Evolutionary conservation across 2,888 invertebrate species (phyloP), one percentile per base, ranked within the genome.

Genomic region (Hermaeophaga mercurialis): DNA sequence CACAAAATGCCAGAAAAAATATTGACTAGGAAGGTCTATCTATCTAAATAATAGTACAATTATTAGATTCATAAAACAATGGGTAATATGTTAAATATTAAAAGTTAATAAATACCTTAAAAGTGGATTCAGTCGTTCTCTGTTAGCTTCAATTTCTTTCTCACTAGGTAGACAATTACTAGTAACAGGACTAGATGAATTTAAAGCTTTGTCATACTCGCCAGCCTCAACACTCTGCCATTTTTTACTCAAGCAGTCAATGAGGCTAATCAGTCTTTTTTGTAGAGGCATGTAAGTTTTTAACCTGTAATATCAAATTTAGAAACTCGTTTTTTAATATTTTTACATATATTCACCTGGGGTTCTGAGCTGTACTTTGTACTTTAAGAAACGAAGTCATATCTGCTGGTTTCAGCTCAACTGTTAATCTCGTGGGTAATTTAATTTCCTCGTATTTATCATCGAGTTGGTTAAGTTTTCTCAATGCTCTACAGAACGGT

Each of bases 361-460:
- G 96, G 83, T 96, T 96, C 82, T 95, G 94, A 1, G 95, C 89
- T 50, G 91, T 80, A 5, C 84, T 83, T 75, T 95, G 95, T 22
- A 96, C 94, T 67, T 86, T 85, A 69, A 89, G 83, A 88, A 94
- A 95, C 18, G 93, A 86, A 61, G 81, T 80, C 79, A 89, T 89
- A 68, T 86, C 86, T 56, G 87, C 87, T 17, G 96, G 95, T 57
- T 84, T 83, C 61, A 94, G 80, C 73, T 85, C 84, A 45, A 96
- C 84, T 46, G 83, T 81, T 22, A 94, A 85, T 73, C 90, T 86
- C 36, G 86, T 82, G 15, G 95, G 94, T 58, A 95, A 79, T 70
- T 89, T 88, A 43, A 89, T 82, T 58, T 88, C 88, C 70, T 87
- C 87, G 63, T 86, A 84, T 67, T 85, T 85, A 71, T 88, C 89